A percentile compares a stretch with the other conserved stretches of the same genome.
These are phyloP conservation scores for Grantiella picta DNA, from an alignment of 2,113 vertebrate species.

Conservation along the genomic window DNA sequence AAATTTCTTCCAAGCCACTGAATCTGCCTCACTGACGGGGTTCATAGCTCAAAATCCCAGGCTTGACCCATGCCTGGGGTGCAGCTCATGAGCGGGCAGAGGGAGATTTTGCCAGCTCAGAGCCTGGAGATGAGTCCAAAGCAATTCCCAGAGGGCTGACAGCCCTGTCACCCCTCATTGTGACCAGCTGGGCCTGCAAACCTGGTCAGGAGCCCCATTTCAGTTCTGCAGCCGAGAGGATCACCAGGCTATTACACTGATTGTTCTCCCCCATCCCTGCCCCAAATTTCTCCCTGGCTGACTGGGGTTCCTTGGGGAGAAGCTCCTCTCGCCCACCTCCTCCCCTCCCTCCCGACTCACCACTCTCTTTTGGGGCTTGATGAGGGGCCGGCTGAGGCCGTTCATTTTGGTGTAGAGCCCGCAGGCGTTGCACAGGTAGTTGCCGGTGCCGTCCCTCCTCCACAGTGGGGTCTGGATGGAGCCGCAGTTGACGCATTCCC, in stretches of 20 bases:
- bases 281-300: neutral
- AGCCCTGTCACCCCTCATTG: rapidly evolving
- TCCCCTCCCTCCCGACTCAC: slow-evolving; percentile 74
- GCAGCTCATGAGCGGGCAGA: rapidly evolving
- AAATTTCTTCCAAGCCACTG: neutral
- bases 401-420: slow-evolving; percentile 99
- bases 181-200: neutral
- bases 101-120: rapidly evolving
- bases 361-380: slow-evolving; percentile 97
- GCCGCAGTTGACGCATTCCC: slow-evolving; percentile 97
- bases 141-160: rapidly evolving
- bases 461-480: slow-evolving; percentile 98
- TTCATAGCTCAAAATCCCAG: neutral
- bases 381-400: slow-evolving; percentile 95
- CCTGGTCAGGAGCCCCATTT: neutral
- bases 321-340: rapidly evolving
- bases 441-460: slow-evolving; percentile 95
- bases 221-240: rapidly evolving
- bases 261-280: too few relatives aligned
- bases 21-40: neutral
- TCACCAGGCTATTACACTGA: rapidly evolving
- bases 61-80: rapidly evolving
- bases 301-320: rapidly evolving
- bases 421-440: slow-evolving; percentile 99
- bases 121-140: rapidly evolving